These are phyloP conservation scores for Tachuris rubrigastra DNA, from an alignment of 2,113 vertebrate genomes.

Conservation along the genomic window DNA sequence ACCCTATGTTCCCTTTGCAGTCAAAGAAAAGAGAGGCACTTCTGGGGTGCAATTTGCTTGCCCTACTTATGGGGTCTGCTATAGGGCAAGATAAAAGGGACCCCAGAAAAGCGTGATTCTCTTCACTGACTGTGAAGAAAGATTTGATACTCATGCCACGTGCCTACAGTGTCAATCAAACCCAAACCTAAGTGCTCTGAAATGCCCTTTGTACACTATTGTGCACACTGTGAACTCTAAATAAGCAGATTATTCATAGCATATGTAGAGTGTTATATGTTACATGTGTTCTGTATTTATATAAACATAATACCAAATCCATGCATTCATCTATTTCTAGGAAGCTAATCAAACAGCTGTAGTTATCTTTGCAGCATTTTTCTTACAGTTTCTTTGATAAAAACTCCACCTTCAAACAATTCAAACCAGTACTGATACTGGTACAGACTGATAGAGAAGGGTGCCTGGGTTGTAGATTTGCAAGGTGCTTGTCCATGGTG, in stretches of 20 bases:
- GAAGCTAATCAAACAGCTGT: background rate
- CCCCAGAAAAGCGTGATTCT: background rate
- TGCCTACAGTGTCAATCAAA: background rate
- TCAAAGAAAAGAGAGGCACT: background rate
- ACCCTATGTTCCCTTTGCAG: conserved; percentile 22
- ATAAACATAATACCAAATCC: background rate
- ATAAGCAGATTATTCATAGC: background rate
- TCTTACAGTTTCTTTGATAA: background rate
- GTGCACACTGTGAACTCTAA: background rate
- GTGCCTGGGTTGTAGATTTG: rapidly evolving
- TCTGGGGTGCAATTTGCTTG: conserved; percentile 30
- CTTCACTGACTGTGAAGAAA: background rate
- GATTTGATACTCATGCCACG: background rate
- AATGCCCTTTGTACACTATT: background rate
- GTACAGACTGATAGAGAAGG: no score
- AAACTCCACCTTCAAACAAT: background rate
- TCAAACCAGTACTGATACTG: background rate
- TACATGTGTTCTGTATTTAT: background rate
- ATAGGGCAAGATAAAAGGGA: conserved; percentile 14
- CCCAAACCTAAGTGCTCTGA: background rate
- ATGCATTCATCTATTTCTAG: background rate
- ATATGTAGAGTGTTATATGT: background rate
- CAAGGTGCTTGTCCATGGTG: rapidly evolving
- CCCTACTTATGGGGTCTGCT: conserved; percentile 34
- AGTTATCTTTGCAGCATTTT: background rate